Evolutionary conservation across 1,140 invertebrate species (phyloP), one percentile per base, ranked within the genome.

Genomic region (Ips nitidus): DNA sequence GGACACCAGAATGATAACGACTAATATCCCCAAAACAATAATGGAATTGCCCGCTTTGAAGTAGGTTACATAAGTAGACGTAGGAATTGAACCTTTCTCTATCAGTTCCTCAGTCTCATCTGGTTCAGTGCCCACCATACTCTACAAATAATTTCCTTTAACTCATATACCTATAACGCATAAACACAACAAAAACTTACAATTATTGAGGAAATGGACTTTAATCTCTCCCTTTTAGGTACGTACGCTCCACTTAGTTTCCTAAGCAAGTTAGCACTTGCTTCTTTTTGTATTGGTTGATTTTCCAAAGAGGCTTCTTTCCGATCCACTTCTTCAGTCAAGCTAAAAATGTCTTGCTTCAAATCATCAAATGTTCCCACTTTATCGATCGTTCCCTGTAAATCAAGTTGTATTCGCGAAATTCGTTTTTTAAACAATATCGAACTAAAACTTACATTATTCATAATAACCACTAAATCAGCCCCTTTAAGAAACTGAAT

Each of bases 401-500:
- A 22, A 22, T 22, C 22, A 22, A 22, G 22, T 22, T 22, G 22
- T 22, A 22, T 22, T 22, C 22, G 22, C 22, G 22, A 22, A 22
- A 22, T 22, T 22, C 22, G 22, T 22, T 22, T 22, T 22, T 22
- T 22, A 22, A 22, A 22, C 22, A 22, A 22, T 22, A 22, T 22
- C 22, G 22, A 22, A 22, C 22, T 22, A 22, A 22, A 22, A 22
- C 22, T 22, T 22, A 22, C 90, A 80, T 91, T 87, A 75, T 92
- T 89, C 52, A 94, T 76, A 1, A 94, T 82, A 2, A 91, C 75
- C 60, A 92, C 88, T 50, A 86, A 79, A 75, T 92, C 87, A 2
- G 90, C 91, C 8, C 86, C 82, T 74, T 89, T 88, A 2, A 95
- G 79, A 75, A 89, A 92, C 75, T 94, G 92, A 40, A 94, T 80